Evolutionary conservation across 2,797 vertebrate species (phyloP).

Genomic region (Fringilla coelebs): DNA sequence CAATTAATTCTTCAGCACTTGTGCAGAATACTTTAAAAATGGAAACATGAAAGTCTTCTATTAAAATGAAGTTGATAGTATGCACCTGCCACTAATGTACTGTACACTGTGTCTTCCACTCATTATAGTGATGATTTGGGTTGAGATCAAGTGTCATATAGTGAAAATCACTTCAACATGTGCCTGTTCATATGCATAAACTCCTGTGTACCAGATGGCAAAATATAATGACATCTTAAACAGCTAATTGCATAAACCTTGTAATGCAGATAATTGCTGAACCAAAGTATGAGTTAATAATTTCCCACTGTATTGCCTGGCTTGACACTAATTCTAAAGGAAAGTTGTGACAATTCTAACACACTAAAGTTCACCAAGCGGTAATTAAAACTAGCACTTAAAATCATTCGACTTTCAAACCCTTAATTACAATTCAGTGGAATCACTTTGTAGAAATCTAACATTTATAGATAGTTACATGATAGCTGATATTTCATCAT

Average conservation of each 20-base stretch:
- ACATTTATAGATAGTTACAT: constrained; percentile 69
- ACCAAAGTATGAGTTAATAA: constrained; percentile 83
- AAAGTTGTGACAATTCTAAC: constrained; percentile 83
- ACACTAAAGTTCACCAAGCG: constrained; percentile 79
- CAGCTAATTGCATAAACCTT: constrained; percentile 84
- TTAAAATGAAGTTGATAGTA: constrained; percentile 80
- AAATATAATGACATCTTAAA: constrained; percentile 85
- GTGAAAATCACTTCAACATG: constrained; percentile 80
- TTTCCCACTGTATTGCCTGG: constrained; percentile 81
- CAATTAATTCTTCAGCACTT: constrained; percentile 78
- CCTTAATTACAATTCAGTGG: constrained; percentile 78
- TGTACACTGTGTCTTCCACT: constrained; percentile 75
- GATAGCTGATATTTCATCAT: constrained; percentile 68
- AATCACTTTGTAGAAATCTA: constrained; percentile 75
- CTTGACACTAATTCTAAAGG: constrained; percentile 81
- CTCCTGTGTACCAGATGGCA: constrained; percentile 84
- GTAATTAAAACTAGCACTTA: constrained; percentile 83
- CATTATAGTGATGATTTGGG: constrained; percentile 81
- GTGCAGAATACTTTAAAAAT: constrained; percentile 77
- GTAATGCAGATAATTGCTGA: constrained; percentile 82
- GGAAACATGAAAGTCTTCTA: constrained; percentile 76
- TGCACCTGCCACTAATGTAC: constrained; percentile 81
- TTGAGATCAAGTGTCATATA: constrained; percentile 80
- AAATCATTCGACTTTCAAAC: constrained; percentile 82
- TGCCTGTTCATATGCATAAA: constrained; percentile 81